Evolutionary conservation across 2,113 vertebrate genomes (phyloP).

Genomic region (Campylorhamphus procurvoides): DNA sequence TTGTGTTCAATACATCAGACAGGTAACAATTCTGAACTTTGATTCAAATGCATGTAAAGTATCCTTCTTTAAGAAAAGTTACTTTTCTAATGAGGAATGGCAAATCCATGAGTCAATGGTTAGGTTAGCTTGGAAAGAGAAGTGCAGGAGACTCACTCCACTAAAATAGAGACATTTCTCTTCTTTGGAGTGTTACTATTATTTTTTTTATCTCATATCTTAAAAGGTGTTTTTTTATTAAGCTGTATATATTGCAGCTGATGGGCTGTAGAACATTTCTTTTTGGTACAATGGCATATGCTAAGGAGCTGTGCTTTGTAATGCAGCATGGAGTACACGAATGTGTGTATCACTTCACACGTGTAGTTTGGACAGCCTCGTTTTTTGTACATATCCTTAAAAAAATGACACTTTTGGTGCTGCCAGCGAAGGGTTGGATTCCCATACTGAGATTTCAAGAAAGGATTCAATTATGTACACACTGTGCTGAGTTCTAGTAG

Average conservation of each 20-base stretch:
- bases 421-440: constrained; percentile 2
- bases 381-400: neutral
- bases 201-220: neutral
- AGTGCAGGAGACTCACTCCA: neutral
- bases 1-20: neutral
- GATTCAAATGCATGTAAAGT: neutral
- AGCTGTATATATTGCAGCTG: neutral
- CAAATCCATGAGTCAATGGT: neutral
- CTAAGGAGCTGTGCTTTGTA: neutral
- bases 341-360: neutral
- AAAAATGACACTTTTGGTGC: neutral
- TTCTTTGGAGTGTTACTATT: neutral
- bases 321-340: neutral
- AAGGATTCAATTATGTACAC: neutral
- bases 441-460: neutral
- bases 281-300: neutral
- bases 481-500: neutral
- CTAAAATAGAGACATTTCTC: neutral
- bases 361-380: neutral
- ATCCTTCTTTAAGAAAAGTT: neutral
- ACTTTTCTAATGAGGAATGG: neutral
- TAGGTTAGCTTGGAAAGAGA: neutral
- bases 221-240: neutral
- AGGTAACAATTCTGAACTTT: neutral
- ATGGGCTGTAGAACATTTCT: neutral